phyloP scores from a whole-genome alignment of 2,797 vertebrate species.

The Halcyon badia region DNA sequence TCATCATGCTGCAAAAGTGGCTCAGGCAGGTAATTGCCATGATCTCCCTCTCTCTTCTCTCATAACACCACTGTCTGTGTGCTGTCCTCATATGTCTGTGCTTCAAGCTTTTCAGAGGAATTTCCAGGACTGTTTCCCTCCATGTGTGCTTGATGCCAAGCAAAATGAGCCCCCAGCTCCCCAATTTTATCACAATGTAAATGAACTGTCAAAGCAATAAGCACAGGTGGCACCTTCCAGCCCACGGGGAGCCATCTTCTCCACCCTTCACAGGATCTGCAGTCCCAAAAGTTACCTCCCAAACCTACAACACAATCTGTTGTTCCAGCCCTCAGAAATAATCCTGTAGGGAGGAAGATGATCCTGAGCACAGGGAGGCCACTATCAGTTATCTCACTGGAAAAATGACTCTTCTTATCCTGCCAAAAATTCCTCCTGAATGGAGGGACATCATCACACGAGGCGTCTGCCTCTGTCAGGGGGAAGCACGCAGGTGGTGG shows the following conservation, averaged over 20 bases:
- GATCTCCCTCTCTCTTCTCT: background rate
- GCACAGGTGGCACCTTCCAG: background rate
- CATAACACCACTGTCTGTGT: background rate
- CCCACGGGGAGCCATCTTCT: background rate
- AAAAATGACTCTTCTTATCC: background rate
- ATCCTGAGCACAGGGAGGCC: background rate
- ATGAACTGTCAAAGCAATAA: background rate
- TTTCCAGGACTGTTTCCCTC: background rate
- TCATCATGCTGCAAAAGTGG: background rate
- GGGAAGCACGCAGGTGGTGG: fast-evolving
- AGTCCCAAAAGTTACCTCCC: background rate
- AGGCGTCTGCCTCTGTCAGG: background rate
- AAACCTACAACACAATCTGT: background rate
- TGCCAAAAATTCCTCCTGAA: background rate
- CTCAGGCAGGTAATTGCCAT: background rate
- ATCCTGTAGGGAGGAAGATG: background rate
- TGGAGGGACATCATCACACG: background rate
- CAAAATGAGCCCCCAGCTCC: background rate
- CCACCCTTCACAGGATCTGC: background rate
- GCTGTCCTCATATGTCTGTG: background rate
- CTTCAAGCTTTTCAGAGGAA: background rate
- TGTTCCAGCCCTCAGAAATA: background rate
- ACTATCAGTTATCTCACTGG: background rate
- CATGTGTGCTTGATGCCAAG: background rate
- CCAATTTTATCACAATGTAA: background rate